Evolutionary conservation across 2,888 invertebrate species (phyloP), one percentile per base, ranked within the genome.

Genomic region (Amphimallon solstitiale): DNA sequence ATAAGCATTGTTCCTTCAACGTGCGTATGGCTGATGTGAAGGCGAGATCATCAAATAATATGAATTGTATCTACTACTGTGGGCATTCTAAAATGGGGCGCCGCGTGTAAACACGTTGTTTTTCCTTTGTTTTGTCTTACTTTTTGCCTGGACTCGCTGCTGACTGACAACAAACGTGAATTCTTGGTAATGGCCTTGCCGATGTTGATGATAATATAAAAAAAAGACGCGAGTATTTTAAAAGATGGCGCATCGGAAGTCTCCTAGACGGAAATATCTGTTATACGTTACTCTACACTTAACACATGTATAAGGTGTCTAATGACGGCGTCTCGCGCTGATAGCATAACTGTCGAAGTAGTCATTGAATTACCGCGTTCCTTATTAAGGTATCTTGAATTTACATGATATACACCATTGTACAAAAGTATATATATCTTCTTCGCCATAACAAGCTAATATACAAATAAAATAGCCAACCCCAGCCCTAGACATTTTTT

Each of bases 261-360:
- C 37, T 15, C 14, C 43, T 49, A 49, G 48, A 60, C 65, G 65
- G 65, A 60, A 65, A 65, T 60, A 51, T 65, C 65, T 65, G 56
- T 5, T 60, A 34, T 46, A 60, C 54, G 71, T 59, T 70, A 72
- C 59, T 54, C 35, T 67, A 72, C 72, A 70, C 72, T 65, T 66
- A 68, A 70, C 72, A 72, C 67, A 71, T 71, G 71, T 67, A 52
- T 15, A 15, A 70, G 66, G 71, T 69, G 65, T 72, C 72, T 56
- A 45, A 61, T 72, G 59, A 63, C 72, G 68, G 65, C 66, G 71
- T 66, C 71, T 68, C 65, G 60, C 52, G 63, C 43, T 65, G 69
- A 70, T 67, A 65, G n/a, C 52, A 37, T 52, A 64, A 54, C 64
- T 45, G 17, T 54, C 35, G 35, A 52, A 17, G 37, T 43, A 37